Evolutionary conservation across 2,797 vertebrate genomes (phyloP).

Genomic region (Rhabdomys pumilio): DNA sequence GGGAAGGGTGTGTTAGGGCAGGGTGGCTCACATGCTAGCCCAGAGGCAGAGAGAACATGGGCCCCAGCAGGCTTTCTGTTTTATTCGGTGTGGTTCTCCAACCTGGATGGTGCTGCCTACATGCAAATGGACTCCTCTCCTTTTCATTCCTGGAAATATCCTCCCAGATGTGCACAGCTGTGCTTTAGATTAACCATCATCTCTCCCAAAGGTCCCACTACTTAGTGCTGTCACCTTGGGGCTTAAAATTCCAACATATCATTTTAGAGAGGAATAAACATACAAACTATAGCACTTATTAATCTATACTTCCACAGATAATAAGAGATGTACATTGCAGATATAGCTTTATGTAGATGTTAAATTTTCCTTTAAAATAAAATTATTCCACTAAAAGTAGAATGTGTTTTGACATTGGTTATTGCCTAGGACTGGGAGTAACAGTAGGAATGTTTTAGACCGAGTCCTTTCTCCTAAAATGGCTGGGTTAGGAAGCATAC

Average conservation of each 20-base stretch:
- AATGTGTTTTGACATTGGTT: not conserved
- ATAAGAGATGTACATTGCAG: not conserved
- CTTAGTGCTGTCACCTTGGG: not conserved
- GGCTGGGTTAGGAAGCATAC: not conserved
- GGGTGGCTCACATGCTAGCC: not conserved
- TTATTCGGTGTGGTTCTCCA: not conserved
- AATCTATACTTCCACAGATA: not conserved
- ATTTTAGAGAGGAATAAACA: not conserved
- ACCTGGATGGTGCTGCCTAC: not conserved
- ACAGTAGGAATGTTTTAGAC: not conserved
- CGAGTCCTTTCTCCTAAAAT: not conserved
- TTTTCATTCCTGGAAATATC: not conserved
- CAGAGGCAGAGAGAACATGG: not conserved
- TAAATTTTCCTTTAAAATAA: constrained; percentile 41
- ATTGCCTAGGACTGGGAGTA: not conserved
- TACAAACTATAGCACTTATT: not conserved
- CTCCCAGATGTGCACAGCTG: not conserved
- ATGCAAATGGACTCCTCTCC: not conserved
- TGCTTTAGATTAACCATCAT: not conserved
- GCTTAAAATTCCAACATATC: not conserved
- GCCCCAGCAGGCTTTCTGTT: not conserved
- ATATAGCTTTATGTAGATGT: not conserved
- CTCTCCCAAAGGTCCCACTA: not conserved
- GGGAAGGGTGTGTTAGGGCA: not conserved
- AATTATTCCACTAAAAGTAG: not conserved